Conservation (phyloP, 2,888 invertebrate species). For the Xanthia icteritia region DNA sequence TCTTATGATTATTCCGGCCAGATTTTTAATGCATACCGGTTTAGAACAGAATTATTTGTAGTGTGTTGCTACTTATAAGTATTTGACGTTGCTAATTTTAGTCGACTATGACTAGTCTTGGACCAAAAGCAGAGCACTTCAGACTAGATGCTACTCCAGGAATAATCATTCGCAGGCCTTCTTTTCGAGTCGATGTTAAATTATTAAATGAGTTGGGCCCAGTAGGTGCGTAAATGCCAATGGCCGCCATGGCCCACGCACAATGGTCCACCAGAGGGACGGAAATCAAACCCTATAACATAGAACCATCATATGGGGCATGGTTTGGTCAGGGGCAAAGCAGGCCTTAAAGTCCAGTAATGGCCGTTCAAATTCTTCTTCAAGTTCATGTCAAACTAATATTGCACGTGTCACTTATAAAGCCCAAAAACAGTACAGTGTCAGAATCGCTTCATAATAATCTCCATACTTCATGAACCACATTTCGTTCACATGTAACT, state of each 20-base stretch:
- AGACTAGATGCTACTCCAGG: neutral
- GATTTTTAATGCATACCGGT: conserved; percentile 51
- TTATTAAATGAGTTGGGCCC: too few relatives aligned
- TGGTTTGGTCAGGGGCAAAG: too few relatives aligned
- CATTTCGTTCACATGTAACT: conserved; percentile 13
- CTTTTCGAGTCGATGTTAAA: too few relatives aligned
- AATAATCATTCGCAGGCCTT: neutral
- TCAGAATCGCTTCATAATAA: conserved; percentile 4
- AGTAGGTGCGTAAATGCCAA: too few relatives aligned
- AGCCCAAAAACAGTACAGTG: neutral
- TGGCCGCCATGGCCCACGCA: too few relatives aligned
- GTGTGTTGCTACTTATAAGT: conserved; percentile 8
- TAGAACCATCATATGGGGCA: too few relatives aligned
- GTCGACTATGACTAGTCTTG: neutral
- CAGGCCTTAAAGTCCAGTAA: neutral
- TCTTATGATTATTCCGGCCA: conserved; percentile 15
- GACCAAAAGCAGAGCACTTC: neutral
- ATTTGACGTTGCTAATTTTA: conserved; percentile 5
- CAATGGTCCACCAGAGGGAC: too few relatives aligned
- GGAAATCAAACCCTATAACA: too few relatives aligned
- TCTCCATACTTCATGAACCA: neutral
- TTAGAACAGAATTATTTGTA: conserved; percentile 33
- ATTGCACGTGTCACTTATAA: neutral
- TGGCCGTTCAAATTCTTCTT: too few relatives aligned
- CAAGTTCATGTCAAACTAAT: neutral